Evolutionary conservation across 2,113 vertebrate genomes (phyloP), one percentile per base, ranked within the genome.

Genomic region (Bucco capensis): DNA sequence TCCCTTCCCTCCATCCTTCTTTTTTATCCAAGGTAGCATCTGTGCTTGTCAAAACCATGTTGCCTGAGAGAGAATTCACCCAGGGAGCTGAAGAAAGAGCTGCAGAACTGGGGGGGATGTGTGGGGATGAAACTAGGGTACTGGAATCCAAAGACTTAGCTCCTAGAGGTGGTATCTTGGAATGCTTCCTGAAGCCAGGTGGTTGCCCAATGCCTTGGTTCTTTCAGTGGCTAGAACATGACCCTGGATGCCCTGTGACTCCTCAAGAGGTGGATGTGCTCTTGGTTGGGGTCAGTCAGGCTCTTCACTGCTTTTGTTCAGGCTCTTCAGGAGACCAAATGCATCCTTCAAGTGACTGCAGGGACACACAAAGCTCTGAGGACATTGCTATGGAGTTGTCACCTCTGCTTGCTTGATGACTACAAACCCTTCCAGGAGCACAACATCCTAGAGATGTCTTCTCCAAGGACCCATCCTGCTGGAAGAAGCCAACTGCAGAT

Each of bases 61-160:
- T 33, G 46, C 86, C 74, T 3, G n/a, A n/a, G 5, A 84, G 77
- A 88, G 76, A 87, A 88, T 77, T 72, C 42, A 78, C 67, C 77
- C 82, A 94, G 84, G 76, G 94, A 93, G 91, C 57, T 62, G 81
- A 85, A 95, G 89, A 75, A 93, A 89, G 92, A 88, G 61, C 72
- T 82, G 86, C 37, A 86, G 87, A 78, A 83, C 72, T 83, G 83
- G 72, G 69, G 78, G 73, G 76, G 87, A 83, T n/a, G 28, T 24
- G 38, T 72, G 46, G 80, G 38, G 62, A 88, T 87, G 61, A 90
- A 92, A 86, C 81, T 7, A 92, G 61, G 83, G 86, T 73, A 75
- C 61, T 42, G 77, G 93, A 88, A 80, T 65, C 77, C 91, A 94
- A 94, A 94, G n/a, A 83, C 4, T 4, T 91, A 54, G 65, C 44